phyloP scores from a whole-genome alignment of 53 echinoderm and acorn worm species.

The Holothuria scabra region DNA sequence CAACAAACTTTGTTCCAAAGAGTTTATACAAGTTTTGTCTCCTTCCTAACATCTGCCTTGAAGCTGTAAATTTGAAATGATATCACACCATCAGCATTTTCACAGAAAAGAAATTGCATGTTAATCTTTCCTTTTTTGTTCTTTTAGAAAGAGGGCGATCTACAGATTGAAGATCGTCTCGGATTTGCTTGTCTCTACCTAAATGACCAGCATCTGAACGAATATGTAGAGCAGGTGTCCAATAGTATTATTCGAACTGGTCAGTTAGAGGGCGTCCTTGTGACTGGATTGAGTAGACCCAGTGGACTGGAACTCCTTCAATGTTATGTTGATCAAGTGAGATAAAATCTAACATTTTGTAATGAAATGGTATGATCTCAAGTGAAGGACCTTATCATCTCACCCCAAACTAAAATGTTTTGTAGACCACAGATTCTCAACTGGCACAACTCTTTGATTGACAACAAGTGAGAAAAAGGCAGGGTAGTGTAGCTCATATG shows the following conservation, averaged over 20 bases:
- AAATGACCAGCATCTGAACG: constrained; percentile 72
- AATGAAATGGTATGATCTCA: not conserved
- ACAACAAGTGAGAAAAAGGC: too few relatives aligned
- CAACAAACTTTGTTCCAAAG: too few relatives aligned
- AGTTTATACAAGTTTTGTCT: too few relatives aligned
- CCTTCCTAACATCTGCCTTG: too few relatives aligned
- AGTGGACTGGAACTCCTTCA: constrained; percentile 82
- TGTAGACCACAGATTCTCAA: too few relatives aligned
- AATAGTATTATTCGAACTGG: constrained; percentile 64
- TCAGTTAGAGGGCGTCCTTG: constrained; percentile 78
- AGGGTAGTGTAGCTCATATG: too few relatives aligned
- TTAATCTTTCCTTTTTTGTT: not conserved
- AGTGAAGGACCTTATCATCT: too few relatives aligned
- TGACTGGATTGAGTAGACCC: constrained; percentile 75
- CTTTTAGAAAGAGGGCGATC: constrained; percentile 71
- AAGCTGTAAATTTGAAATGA: too few relatives aligned
- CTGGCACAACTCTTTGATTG: too few relatives aligned
- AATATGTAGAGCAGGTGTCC: constrained; percentile 78
- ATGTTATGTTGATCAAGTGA: constrained; percentile 87
- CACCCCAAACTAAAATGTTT: too few relatives aligned
- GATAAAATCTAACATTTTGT: not conserved
- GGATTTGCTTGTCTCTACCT: constrained; percentile 96
- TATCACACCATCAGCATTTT: too few relatives aligned
- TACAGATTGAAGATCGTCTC: constrained; percentile 88
- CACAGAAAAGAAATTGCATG: too few relatives aligned